Evolutionary conservation across 2,113 vertebrate species (phyloP), one percentile per base, ranked within the genome.

Genomic region (Siphamia tubifer): DNA sequence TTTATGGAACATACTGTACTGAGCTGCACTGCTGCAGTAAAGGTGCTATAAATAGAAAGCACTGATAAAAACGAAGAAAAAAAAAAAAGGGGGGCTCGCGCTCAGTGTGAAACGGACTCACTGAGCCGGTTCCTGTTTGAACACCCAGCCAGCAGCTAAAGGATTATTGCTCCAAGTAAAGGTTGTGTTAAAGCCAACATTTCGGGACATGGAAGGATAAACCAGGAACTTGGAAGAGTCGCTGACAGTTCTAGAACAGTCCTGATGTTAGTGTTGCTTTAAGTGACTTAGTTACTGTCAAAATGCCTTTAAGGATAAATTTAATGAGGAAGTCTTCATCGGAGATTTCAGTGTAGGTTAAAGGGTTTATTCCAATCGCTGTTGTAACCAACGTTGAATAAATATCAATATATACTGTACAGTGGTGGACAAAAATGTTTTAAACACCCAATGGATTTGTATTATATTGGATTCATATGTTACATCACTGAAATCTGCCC

Each of bases 31-130:
- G 69, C 75, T 69, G 80, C 85, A 81, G 87, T 61, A 65, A 77
- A 74, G 66, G n/a, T 13, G 47, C 72, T 91, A 90, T 81, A 85
- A 87, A 91, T 91, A 89, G 90, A 90, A 76, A 61, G 34, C 47
- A 78, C 81, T 82, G 83, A 83, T 89, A 75, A 85, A 82, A 79
- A 55, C 45, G 45, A 77, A 77, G 71, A 68, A 55, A 45, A 51
- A 44, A 34, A 62, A 51, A 44, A 25, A 57, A n/a, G 38, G 52
- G n/a, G n/a, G n/a, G n/a, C n/a, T n/a, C n/a, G 47, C 43, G 21
- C 40, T 54, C 35, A 8, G 40, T 51, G 63, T 74, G 74, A 81
- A 80, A 66, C 55, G 11, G 38, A 81, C 54, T 81, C 51, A 44
- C 62, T 62, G 1, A 74, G 70, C 44, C 4, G 40, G 62, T 75